Evolutionary conservation across 2,113 vertebrate species (phyloP), one percentile per base, ranked within the genome.

Genomic region (Phycodurus eques): DNA sequence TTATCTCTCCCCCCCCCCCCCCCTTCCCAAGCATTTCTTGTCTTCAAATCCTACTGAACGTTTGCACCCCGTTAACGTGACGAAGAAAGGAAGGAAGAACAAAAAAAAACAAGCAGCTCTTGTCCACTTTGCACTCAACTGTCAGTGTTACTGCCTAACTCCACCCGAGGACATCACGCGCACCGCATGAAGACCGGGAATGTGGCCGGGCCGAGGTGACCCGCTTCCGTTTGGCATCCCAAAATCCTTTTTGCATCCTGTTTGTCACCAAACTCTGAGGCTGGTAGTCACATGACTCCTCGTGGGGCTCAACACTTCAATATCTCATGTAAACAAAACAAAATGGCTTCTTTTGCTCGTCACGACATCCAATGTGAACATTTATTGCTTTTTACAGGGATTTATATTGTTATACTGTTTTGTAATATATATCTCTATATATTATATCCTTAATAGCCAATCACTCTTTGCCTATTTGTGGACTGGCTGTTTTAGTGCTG

Each of bases 61-160:
- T 96, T 94, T 94, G 96, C 95, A 94, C 10, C 94, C 95, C 94
- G 94, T 96, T 95, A 93, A 94, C 89, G 91, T 88, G 85, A 93
- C 92, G 88, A 80, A 93, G 93, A 92, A 69, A 42, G 35, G 5
- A 53, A 12, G n/a, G 9, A 61, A 35, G 0, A 8, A 9, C 14
- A 33, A 15, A 14, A 60, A 31, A 22, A 4, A 47, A 67, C 20
- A 44, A 67, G 65, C 44, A 94, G 78, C 94, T 91, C 94, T 93
- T 93, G 92, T 95, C 95, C 96, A 94, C 94, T 96, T 98, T 98
- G 97, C 97, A 99, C 97, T 98, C 96, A 94, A 91, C 94, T 95
- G 95, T 97, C 98, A 98, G 97, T 98, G 97, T 99, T 98, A 98
- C 96, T 96, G 96, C 95, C 96, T 95, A 94, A 94, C 92, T 82